Evolutionary conservation across 2,888 invertebrate genomes (phyloP).

Genomic region (Leptodirus hochenwartii): DNA sequence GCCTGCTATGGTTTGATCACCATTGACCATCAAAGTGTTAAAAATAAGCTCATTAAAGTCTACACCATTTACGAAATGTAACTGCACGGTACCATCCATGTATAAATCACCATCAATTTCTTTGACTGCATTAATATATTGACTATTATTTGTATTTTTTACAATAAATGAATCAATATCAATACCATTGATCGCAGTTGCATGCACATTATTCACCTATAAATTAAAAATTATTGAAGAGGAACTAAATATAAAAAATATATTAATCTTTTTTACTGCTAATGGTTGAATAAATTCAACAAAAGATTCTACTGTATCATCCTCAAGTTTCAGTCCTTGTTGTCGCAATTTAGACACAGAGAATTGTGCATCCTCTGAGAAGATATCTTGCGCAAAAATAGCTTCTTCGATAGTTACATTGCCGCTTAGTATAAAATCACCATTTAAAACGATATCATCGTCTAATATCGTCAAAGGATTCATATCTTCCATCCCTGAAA

Average conservation of each 20-base stretch:
- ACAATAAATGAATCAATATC: slow-evolving; percentile 27
- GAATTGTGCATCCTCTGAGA: slow-evolving; percentile 13
- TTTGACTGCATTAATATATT: slow-evolving; percentile 31
- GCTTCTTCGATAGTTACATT: slow-evolving; percentile 28
- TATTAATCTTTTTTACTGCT: no score
- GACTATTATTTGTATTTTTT: slow-evolving; percentile 23
- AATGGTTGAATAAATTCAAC: slow-evolving; percentile 23
- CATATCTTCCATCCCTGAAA: slow-evolving; percentile 24
- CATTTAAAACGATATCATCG: slow-evolving; percentile 25
- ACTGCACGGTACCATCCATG: slow-evolving; percentile 25
- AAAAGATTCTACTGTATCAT: slow-evolving; percentile 21
- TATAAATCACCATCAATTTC: slow-evolving; percentile 25
- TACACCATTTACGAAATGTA: slow-evolving; percentile 28
- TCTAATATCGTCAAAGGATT: slow-evolving; percentile 28
- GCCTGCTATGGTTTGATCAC: slow-evolving; percentile 29
- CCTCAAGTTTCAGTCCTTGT: slow-evolving; percentile 21
- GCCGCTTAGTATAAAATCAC: slow-evolving; percentile 27
- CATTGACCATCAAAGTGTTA: slow-evolving; percentile 24
- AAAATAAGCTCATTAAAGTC: slow-evolving; percentile 26
- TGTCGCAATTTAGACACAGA: slow-evolving; percentile 21
- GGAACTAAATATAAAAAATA: no score
- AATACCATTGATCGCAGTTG: slow-evolving; percentile 28
- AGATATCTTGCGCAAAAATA: slow-evolving; percentile 23
- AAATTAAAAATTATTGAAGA: slow-evolving; percentile 8
- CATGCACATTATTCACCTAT: slow-evolving; percentile 23